phyloP scores from a whole-genome alignment of 2,797 vertebrate genomes.

The Taeniopygia guttata region DNA sequence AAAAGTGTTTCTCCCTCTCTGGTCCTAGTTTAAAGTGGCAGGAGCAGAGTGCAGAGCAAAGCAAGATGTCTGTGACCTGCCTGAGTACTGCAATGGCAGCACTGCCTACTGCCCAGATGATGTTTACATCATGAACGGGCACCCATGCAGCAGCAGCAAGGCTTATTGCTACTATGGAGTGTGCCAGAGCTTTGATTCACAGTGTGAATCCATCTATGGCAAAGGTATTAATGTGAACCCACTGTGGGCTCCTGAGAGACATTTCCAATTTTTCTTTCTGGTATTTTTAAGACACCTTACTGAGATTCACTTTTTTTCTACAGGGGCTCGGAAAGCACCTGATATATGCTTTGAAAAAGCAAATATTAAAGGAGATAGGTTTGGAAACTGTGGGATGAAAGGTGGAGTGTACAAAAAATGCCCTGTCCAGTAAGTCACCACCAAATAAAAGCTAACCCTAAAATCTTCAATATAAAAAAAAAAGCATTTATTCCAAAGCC shows the following conservation, averaged over 20 bases:
- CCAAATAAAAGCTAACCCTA: background rate
- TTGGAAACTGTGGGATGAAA: conserved; percentile 85
- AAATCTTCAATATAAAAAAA: background rate
- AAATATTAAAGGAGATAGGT: conserved; percentile 77
- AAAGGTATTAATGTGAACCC: conserved; percentile 60
- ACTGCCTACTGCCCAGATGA: conserved; percentile 78
- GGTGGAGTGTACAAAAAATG: conserved; percentile 66
- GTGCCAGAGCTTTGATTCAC: conserved; percentile 85
- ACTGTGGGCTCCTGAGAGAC: background rate
- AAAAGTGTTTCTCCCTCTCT: background rate
- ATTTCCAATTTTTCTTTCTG: background rate
- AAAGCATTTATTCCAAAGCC: background rate
- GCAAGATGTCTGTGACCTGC: conserved; percentile 80
- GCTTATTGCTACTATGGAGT: conserved; percentile 87
- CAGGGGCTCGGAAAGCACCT: conserved; percentile 81
- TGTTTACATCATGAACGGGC: conserved; percentile 83
- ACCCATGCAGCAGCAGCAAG: conserved; percentile 69
- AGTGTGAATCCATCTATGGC: conserved; percentile 83
- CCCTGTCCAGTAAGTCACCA: conserved; percentile 76
- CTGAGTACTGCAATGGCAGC: conserved; percentile 83
- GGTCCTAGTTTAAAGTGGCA: conserved; percentile 78
- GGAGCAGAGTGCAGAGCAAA: conserved; percentile 78
- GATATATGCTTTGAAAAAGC: conserved; percentile 77
- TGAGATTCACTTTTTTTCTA: background rate
- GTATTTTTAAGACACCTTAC: background rate